Conservation (phyloP, 2,797 vertebrate genomes). For the Darevskia nairensis region DNA sequence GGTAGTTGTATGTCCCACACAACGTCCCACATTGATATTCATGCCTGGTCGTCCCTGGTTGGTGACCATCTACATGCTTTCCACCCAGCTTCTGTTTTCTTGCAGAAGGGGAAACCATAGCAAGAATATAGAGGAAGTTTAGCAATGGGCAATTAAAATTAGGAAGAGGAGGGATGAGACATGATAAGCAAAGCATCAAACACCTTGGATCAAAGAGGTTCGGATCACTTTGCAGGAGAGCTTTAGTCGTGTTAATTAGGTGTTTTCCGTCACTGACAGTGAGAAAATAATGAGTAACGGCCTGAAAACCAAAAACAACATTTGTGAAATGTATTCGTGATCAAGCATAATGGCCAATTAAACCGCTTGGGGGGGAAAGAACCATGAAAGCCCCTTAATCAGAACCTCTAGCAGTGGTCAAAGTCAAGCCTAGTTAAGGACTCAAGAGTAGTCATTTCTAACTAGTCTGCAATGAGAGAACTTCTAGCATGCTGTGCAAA, state of each 20-base stretch:
- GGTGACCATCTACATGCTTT: not conserved
- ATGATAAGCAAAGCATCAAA: not conserved
- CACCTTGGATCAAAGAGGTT: not conserved
- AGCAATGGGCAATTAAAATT: slow-evolving; percentile 13
- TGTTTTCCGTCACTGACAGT: not conserved
- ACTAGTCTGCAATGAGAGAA: not conserved
- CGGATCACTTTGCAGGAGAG: not conserved
- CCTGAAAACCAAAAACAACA: not conserved
- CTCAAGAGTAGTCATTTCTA: not conserved
- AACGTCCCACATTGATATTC: not conserved
- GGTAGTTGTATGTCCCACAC: not conserved
- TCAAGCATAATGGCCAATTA: slow-evolving; percentile 29
- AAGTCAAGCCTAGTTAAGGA: not conserved
- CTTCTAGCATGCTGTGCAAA: not conserved
- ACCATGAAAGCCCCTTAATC: not conserved
- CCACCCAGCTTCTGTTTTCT: not conserved
- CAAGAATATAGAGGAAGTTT: not conserved
- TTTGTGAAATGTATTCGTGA: not conserved
- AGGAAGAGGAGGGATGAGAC: not conserved
- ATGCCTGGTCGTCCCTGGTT: not conserved
- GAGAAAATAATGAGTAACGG: slow-evolving; percentile 18
- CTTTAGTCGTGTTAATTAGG: not conserved
- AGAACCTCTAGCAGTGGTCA: not conserved
- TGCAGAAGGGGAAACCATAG: not conserved
- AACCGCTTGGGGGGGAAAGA: not conserved